Evolutionary conservation across 2,797 vertebrate species (phyloP).

Genomic region (Brachyalestes nurse): DNA sequence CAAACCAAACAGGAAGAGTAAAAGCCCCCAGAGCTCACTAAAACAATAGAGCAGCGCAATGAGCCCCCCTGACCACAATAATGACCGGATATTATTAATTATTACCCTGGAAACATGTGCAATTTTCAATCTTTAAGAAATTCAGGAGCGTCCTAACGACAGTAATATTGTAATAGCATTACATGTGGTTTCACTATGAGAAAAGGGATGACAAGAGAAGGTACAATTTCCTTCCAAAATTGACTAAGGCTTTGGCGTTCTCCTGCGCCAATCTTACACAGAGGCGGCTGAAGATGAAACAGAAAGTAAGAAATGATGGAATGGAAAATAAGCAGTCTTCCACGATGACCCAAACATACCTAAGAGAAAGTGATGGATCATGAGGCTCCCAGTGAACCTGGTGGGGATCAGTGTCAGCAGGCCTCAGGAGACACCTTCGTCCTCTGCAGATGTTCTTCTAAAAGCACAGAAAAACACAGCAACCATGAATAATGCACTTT

Average conservation of each 20-base stretch:
- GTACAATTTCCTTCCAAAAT: slow-evolving; percentile 27
- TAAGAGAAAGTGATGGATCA: slow-evolving; percentile 29
- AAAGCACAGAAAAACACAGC: slow-evolving; percentile 43
- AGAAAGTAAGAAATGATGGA: slow-evolving; percentile 23
- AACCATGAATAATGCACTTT: slow-evolving; percentile 48
- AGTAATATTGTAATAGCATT: slow-evolving; percentile 11
- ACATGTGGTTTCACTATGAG: slow-evolving; percentile 26
- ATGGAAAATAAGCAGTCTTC: slow-evolving; percentile 24
- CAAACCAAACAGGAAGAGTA: slow-evolving; percentile 35
- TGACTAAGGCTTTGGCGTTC: slow-evolving; percentile 23
- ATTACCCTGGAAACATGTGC: slow-evolving; percentile 21
- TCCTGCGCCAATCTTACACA: slow-evolving; percentile 2
- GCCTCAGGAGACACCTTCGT: slow-evolving; percentile 20
- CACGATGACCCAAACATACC: slow-evolving; percentile 17
- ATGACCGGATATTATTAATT: slow-evolving; percentile 37
- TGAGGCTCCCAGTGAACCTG: slow-evolving; percentile 1
- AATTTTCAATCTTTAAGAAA: slow-evolving; percentile 11
- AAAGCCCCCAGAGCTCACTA: slow-evolving; percentile 6
- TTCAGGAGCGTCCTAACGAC: not conserved
- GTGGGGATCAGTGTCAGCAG: slow-evolving; percentile 21
- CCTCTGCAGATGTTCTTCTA: slow-evolving; percentile 45
- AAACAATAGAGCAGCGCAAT: slow-evolving; percentile 29
- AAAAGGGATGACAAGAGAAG: slow-evolving; percentile 39
- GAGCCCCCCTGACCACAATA: slow-evolving; percentile 12
- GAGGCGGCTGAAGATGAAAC: slow-evolving; percentile 13